Percentiles rank a stretch among this genome's conserved stretches.
Conservation (phyloP, 2,888 invertebrate species). For the Melanotus villosus region DNA sequence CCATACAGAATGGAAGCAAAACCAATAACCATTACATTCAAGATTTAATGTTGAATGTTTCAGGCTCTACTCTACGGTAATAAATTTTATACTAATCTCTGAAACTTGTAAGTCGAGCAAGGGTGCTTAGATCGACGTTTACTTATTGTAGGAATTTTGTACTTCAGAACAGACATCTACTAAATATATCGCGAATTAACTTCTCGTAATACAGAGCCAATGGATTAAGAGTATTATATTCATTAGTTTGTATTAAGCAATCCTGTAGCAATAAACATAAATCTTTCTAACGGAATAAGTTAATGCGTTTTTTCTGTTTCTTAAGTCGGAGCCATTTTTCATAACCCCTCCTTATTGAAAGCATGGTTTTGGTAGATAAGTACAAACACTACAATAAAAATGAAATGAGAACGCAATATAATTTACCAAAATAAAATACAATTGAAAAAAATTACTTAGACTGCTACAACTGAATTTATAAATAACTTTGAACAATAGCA, state of each 20-base stretch:
- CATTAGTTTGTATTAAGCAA: background rate
- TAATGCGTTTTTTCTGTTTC: background rate
- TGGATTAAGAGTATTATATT: background rate
- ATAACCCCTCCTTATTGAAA: no score
- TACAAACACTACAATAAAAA: no score
- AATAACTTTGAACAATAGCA: no score
- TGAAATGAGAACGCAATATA: no score
- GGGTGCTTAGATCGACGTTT: conserved; percentile 27
- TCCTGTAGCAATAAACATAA: background rate
- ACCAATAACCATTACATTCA: conserved; percentile 37
- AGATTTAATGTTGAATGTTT: conserved; percentile 36
- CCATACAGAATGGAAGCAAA: conserved; percentile 2
- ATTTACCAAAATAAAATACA: no score
- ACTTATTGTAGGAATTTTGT: conserved; percentile 23
- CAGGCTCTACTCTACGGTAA: conserved; percentile 12
- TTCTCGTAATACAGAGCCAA: background rate
- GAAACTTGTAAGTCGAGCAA: conserved; percentile 28
- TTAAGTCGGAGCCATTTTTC: no score
- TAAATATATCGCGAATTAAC: conserved; percentile 7
- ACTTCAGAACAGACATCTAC: conserved; percentile 6
- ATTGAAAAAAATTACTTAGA: no score
- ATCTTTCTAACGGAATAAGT: background rate
- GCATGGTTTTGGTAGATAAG: no score
- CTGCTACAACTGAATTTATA: no score
- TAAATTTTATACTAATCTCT: conserved; percentile 36